A percentile compares a stretch with the other conserved stretches of the same genome.
These are phyloP conservation scores for Chanos chanos DNA, from an alignment of 2,797 vertebrate genomes.

Conservation along the genomic window DNA sequence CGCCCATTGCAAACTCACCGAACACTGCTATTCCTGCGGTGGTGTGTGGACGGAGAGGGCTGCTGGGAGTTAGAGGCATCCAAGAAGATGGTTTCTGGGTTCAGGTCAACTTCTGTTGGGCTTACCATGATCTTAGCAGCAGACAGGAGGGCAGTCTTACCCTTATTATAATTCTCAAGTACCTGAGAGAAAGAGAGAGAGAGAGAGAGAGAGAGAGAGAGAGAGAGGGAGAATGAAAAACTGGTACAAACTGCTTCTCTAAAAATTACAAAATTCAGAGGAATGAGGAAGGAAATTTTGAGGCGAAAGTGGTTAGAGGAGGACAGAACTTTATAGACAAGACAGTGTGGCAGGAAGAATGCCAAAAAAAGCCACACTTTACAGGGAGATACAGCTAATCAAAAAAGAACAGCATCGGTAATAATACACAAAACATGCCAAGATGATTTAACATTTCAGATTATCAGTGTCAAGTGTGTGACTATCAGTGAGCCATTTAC, in stretches of 20 bases:
- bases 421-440: too few relatives aligned
- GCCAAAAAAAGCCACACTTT: too few relatives aligned
- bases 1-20: slow-evolving; percentile 73
- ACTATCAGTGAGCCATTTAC: too few relatives aligned
- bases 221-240: neutral
- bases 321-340: too few relatives aligned
- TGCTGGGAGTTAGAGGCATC: slow-evolving; percentile 77
- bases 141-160: slow-evolving; percentile 94
- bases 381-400: too few relatives aligned
- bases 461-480: too few relatives aligned
- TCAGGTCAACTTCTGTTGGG: slow-evolving; percentile 97
- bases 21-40: slow-evolving; percentile 90
- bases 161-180: slow-evolving; percentile 98
- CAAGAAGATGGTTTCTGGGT: slow-evolving; percentile 88
- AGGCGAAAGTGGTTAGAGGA: too few relatives aligned
- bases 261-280: neutral
- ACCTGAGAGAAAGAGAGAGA: slow-evolving; percentile 69
- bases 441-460: too few relatives aligned
- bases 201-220: neutral
- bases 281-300: neutral
- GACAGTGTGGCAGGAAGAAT: too few relatives aligned
- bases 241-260: neutral
- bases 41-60: slow-evolving; percentile 71
- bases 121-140: slow-evolving; percentile 99
- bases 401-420: too few relatives aligned